Percentiles rank a stretch among this genome's conserved stretches.
Conservation (phyloP, 2,797 vertebrate species). For the Erpetoichthys calabaricus region DNA sequence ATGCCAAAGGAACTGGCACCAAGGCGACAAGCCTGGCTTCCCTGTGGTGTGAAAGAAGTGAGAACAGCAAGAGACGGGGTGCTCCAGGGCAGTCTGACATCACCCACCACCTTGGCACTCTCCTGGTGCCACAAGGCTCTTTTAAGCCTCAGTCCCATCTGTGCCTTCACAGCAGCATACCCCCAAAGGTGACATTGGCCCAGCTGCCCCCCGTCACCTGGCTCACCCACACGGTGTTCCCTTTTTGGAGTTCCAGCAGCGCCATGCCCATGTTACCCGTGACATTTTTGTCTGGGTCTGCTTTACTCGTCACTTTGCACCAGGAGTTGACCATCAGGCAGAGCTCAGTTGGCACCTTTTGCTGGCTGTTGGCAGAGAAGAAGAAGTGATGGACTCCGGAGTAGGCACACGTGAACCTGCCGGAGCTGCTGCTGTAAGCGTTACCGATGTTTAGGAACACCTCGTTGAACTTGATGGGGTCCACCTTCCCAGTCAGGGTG, state of each 20-base stretch:
- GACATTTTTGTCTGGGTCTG: neutral
- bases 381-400: conserved; percentile 1
- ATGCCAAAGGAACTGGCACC: too few species aligned
- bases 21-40: too few species aligned
- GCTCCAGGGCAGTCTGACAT: too few species aligned
- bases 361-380: neutral
- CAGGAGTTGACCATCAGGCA: neutral
- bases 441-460: conserved; percentile 1
- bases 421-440: neutral
- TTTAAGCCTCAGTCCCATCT: too few species aligned
- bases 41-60: too few species aligned
- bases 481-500: neutral
- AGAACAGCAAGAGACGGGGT: too few species aligned
- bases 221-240: neutral
- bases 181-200: neutral
- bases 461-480: conserved; percentile 1
- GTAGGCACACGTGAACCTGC: neutral
- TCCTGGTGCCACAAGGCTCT: too few species aligned
- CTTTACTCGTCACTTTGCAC: neutral
- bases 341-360: neutral
- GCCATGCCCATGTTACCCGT: neutral
- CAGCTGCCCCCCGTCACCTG: neutral
- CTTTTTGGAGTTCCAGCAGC: neutral
- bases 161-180: neutral
- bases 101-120: too few species aligned